These are phyloP conservation scores for Bettongia penicillata DNA, from an alignment of 2,113 vertebrate genomes.

Conservation along the genomic window DNA sequence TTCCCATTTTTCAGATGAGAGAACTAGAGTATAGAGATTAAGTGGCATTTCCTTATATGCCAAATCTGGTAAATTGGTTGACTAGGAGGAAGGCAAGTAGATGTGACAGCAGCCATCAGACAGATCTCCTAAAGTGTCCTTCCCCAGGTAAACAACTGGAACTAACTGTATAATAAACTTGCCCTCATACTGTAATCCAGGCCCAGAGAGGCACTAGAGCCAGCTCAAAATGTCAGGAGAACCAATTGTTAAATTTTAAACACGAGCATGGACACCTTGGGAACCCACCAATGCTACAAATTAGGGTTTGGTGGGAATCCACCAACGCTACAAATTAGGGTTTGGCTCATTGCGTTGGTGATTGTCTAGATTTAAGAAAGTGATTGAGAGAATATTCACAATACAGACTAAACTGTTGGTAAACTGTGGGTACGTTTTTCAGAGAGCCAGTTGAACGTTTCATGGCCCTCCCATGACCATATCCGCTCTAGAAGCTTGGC, in stretches of 20 bases:
- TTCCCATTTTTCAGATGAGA: not conserved
- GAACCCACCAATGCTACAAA: no score
- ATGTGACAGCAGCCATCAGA: not conserved
- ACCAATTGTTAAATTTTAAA: not conserved
- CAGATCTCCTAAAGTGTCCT: not conserved
- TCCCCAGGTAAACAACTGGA: not conserved
- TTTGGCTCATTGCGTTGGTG: no score
- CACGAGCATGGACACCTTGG: not conserved
- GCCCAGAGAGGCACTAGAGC: not conserved
- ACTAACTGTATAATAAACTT: no score
- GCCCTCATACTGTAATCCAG: not conserved
- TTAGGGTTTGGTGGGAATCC: no score
- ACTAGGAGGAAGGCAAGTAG: not conserved
- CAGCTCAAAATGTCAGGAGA: not conserved
- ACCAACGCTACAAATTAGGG: no score
- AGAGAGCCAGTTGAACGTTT: not conserved
- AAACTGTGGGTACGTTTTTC: not conserved
- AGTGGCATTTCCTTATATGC: not conserved
- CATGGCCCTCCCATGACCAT: not conserved
- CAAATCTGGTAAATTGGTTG: not conserved
- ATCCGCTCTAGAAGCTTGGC: not conserved
- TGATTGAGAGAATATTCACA: no score
- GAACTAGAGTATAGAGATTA: not conserved
- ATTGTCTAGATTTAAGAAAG: no score
- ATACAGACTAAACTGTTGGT: no score